Conservation (phyloP, 2,888 invertebrate genomes). For the Drosophila bunnanda region DNA sequence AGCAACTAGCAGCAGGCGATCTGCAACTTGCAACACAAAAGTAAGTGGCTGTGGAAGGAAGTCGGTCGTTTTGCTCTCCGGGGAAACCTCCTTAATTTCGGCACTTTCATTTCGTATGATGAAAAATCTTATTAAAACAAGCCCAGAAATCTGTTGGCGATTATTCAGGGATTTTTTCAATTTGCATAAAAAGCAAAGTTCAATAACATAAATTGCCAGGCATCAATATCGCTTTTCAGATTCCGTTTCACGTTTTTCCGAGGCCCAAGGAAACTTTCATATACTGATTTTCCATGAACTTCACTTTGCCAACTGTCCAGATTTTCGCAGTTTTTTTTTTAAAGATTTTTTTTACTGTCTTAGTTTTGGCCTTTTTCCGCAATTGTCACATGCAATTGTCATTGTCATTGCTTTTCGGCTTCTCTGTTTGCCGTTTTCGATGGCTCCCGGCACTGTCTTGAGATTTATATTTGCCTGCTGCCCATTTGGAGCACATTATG, state of each 20-base stretch:
- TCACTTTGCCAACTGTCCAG: conserved; percentile 61
- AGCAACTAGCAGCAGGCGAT: conserved; percentile 8
- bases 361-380: conserved; percentile 71
- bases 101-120: conserved; percentile 35
- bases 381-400: conserved; percentile 75
- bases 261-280: conserved; percentile 62
- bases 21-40: conserved; percentile 33
- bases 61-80: conserved; percentile 7
- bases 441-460: conserved; percentile 50
- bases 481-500: conserved; percentile 77
- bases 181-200: conserved; percentile 70
- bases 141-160: conserved; percentile 42
- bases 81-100: conserved; percentile 31
- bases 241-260: conserved; percentile 12
- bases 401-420: conserved; percentile 69
- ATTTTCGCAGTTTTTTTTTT: conserved; percentile 7
- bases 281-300: conserved; percentile 72
- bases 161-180: conserved; percentile 57
- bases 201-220: conserved; percentile 65
- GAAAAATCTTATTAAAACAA: conserved; percentile 49
- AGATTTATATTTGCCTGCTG: conserved; percentile 71
- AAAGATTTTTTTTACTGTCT: conserved; percentile 13
- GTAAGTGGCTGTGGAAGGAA: conserved; percentile 50
- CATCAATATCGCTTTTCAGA: conserved; percentile 26
- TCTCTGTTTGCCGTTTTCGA: conserved; percentile 23